These are phyloP conservation scores for Rhinophrynus dorsalis DNA, from an alignment of 2,797 vertebrate species.

Conservation along the genomic window DNA sequence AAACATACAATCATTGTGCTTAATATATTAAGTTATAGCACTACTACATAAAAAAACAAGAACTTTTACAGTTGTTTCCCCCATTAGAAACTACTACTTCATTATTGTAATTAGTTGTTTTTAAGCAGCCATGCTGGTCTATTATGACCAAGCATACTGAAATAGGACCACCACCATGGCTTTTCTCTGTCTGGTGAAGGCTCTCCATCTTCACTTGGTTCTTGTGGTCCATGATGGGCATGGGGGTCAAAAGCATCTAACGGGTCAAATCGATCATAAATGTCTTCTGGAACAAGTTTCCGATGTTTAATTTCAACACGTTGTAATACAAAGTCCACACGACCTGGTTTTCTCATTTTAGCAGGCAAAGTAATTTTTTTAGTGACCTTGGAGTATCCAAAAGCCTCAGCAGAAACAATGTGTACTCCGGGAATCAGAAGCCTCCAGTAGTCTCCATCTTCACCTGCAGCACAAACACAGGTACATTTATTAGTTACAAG, in stretches of 20 bases:
- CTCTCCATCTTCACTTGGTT: conserved; percentile 53
- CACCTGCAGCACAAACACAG: conserved; percentile 65
- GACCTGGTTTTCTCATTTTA: conserved; percentile 76
- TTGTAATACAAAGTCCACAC: conserved; percentile 85
- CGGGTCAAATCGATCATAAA: conserved; percentile 70
- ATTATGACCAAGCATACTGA: conserved; percentile 79
- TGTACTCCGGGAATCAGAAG: conserved; percentile 83
- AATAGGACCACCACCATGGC: conserved; percentile 98
- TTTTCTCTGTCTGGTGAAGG: conserved; percentile 66
- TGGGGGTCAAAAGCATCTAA: conserved; percentile 77
- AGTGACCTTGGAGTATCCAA: conserved; percentile 79
- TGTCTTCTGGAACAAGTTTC: conserved; percentile 59
- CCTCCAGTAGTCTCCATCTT: conserved; percentile 92
- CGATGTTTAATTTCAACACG: conserved; percentile 68
- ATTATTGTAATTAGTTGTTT: no score
- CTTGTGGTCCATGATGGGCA: background rate
- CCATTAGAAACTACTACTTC: no score
- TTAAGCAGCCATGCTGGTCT: conserved; percentile 89
- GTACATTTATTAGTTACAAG: background rate
- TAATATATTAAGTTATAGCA: no score
- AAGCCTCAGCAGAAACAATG: conserved; percentile 82
- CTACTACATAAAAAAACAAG: no score
- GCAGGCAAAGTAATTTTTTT: conserved; percentile 86
- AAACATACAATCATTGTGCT: no score
- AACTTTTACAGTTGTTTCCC: no score